These are phyloP conservation scores for Coregonus clupeaformis DNA, from an alignment of 2,113 vertebrate species.

Conservation along the genomic window DNA sequence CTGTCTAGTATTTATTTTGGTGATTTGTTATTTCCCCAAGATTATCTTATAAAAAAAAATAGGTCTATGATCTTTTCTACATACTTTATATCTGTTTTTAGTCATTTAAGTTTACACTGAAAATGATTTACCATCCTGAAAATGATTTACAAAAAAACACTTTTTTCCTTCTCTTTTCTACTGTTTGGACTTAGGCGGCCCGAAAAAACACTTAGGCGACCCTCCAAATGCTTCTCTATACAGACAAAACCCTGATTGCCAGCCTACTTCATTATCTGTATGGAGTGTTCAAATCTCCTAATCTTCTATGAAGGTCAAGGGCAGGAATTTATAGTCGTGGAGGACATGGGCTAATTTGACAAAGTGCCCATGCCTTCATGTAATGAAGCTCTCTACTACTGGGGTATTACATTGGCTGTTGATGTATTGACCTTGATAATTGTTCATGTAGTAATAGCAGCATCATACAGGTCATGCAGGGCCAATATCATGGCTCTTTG, in stretches of 20 bases:
- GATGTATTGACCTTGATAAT: not conserved
- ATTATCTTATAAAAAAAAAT: too few species aligned
- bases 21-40: too few species aligned
- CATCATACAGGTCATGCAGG: not conserved
- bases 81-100: too few species aligned
- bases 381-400: not conserved
- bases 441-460: not conserved
- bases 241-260: not conserved
- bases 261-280: not conserved
- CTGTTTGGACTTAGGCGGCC: too few species aligned
- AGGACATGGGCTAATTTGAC: constrained; percentile 1
- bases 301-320: not conserved
- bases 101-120: too few species aligned
- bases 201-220: too few species aligned
- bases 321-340: not conserved
- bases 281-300: not conserved
- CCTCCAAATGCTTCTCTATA: too few species aligned
- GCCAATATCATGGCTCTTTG: not conserved
- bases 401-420: not conserved
- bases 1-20: too few species aligned
- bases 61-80: too few species aligned
- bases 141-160: too few species aligned
- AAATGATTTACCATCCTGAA: too few species aligned
- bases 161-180: too few species aligned
- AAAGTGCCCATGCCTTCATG: not conserved